A percentile compares a stretch with the other conserved stretches of the same genome.
These are phyloP conservation scores for Solenopsis fugax DNA, from an alignment of 1,140 invertebrate genomes.

Conservation along the genomic window DNA sequence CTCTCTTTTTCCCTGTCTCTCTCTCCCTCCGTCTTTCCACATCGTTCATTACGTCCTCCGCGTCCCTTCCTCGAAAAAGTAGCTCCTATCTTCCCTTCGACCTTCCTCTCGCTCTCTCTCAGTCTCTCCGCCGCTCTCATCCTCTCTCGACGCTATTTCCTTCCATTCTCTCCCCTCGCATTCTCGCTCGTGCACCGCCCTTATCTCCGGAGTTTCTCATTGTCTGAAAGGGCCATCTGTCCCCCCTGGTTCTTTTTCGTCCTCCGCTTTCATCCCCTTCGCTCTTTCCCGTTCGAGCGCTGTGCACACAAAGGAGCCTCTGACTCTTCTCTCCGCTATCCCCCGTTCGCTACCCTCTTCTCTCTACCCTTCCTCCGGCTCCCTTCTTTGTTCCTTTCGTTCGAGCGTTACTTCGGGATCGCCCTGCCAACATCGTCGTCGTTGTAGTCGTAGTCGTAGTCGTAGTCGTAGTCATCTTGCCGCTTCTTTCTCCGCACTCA, in stretches of 20 bases:
- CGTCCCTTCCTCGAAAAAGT: constrained; percentile 73
- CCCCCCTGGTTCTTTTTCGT: constrained; percentile 82
- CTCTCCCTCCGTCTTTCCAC: constrained; percentile 51
- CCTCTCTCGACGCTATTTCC: constrained; percentile 33
- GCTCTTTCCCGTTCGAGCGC: constrained; percentile 64
- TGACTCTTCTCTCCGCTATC: constrained; percentile 77
- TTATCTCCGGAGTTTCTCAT: constrained; percentile 87
- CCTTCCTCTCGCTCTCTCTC: constrained; percentile 65
- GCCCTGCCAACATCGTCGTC: constrained; percentile 2
- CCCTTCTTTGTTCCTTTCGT: constrained; percentile 68
- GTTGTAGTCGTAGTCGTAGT: not conserved
- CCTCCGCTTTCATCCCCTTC: constrained; percentile 82
- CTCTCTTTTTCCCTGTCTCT: constrained; percentile 23
- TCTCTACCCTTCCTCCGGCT: constrained; percentile 63
- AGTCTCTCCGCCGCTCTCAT: constrained; percentile 30
- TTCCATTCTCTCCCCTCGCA: constrained; percentile 58
- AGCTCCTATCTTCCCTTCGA: constrained; percentile 69
- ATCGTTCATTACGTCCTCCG: constrained; percentile 68
- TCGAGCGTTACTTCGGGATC: constrained; percentile 49
- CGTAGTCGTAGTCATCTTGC: constrained; percentile 57
- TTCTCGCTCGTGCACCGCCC: constrained; percentile 78
- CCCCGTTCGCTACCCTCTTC: constrained; percentile 72
- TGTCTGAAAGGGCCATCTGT: constrained; percentile 86
- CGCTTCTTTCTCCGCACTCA: constrained; percentile 70
- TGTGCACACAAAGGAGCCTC: constrained; percentile 74